Evolutionary conservation across 2,113 vertebrate genomes (phyloP), one percentile per base, ranked within the genome.

Genomic region (Neotragus pygmaeus): DNA sequence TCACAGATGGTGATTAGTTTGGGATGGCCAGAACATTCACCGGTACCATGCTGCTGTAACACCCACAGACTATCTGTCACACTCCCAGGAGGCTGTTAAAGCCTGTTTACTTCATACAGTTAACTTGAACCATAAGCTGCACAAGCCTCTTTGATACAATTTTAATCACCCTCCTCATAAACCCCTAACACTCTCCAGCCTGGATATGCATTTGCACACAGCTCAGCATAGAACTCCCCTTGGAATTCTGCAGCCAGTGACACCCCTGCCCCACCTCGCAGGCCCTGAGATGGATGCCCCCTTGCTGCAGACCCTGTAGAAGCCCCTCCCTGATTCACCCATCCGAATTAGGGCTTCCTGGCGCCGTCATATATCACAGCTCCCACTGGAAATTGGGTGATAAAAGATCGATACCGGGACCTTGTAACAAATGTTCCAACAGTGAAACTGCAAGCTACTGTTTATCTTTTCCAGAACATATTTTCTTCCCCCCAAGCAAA

Each of bases 71-170:
- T 99, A 99, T 99, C 99, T 99, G 99, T 99, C 99, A 98, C 97
- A 84, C 98, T 99, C 99, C 98, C 99, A 96, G 88, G 99, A 98
- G 99, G 98, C 99, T 94, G 98, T 98, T 99, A 99, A 98, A 99
- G 98, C 98, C 99, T 99, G 99, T 99, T 99, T 99, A 99, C 99
- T 99, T 99, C 98, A 97, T 98, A 99, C 98, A 98, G 98, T 99
- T 99, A 99, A 99, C 99, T 99, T 99, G 98, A 99, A 98, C 99
- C 99, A 99, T 99, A 99, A 99, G 99, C 99, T 99, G 98, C 98
- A 98, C 97, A 98, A 99, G 98, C 96, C 98, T 99, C 98, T 99
- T 98, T 98, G 98, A 99, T 99, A 99, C 99, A 99, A 98, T 99
- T 99, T 99, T 99, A 99, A 99, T 99, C 99, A 98, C 98, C 98